Evolutionary conservation across 2,113 vertebrate genomes (phyloP).

Genomic region (Saccopteryx leptura): DNA sequence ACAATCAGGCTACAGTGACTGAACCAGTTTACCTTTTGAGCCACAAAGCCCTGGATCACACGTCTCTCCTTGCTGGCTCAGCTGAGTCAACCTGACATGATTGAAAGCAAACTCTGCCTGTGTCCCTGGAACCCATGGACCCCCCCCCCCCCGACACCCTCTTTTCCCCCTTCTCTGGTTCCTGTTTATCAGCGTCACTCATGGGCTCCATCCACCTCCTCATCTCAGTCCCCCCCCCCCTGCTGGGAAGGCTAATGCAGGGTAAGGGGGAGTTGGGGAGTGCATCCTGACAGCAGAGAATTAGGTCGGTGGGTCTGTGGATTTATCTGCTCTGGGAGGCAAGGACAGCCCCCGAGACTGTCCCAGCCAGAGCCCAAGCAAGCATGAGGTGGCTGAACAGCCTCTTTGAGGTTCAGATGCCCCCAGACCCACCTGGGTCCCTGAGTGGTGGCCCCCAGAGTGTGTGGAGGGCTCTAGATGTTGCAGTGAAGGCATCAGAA

Average conservation of each 20-base stretch:
- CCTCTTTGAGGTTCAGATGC: neutral
- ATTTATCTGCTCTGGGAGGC: neutral
- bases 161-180: too few species aligned
- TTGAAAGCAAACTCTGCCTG: neutral
- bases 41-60: neutral
- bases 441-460: neutral
- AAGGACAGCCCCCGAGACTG: neutral
- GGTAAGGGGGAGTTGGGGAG: neutral
- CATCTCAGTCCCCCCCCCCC: too few species aligned
- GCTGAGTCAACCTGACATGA: neutral
- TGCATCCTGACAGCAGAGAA: neutral
- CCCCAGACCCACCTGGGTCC: neutral
- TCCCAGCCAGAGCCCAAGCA: neutral
- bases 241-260: neutral
- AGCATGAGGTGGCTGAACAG: too few species aligned
- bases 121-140: rapidly evolving
- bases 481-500: neutral
- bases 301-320: neutral
- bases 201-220: neutral
- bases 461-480: neutral
- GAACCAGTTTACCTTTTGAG: neutral
- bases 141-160: neutral
- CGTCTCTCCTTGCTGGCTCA: neutral
- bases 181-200: too few species aligned
- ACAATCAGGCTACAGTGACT: too few species aligned